A percentile compares a stretch with the other conserved stretches of the same genome.
These are phyloP conservation scores for Papilio machaon DNA, from an alignment of 1,140 invertebrate genomes.

Conservation along the genomic window DNA sequence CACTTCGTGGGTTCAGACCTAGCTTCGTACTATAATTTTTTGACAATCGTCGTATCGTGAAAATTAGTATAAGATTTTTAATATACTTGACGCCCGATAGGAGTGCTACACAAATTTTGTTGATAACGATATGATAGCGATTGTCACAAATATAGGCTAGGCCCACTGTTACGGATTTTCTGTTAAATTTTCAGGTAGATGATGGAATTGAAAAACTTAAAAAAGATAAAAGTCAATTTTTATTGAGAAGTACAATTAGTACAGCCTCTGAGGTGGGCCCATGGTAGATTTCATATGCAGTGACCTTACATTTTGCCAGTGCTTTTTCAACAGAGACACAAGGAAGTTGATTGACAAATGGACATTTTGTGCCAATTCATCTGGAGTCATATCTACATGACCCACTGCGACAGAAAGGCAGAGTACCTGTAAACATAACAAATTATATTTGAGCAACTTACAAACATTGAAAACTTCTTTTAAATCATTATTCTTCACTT, in stretches of 20 bases:
- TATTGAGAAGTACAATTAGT: conserved; percentile 86
- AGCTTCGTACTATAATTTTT: too few species aligned
- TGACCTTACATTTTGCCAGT: conserved; percentile 99
- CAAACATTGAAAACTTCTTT: conserved; percentile 24
- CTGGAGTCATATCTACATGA: conserved; percentile 97
- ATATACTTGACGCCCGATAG: too few species aligned
- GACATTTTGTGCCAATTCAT: conserved; percentile 98
- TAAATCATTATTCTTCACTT: too few species aligned
- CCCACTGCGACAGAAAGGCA: conserved; percentile 99
- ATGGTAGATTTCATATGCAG: conserved; percentile 99
- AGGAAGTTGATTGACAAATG: conserved; percentile 99
- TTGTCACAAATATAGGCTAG: too few species aligned
- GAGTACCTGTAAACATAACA: conserved; percentile 89
- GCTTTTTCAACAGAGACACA: conserved; percentile 99
- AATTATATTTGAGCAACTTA: conserved; percentile 36
- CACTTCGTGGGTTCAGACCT: too few species aligned
- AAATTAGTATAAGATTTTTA: too few species aligned
- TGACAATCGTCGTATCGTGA: too few species aligned
- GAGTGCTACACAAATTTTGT: too few species aligned
- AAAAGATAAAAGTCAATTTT: conserved; percentile 54
- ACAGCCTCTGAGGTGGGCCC: conserved; percentile 98
- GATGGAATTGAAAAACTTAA: conserved; percentile 27
- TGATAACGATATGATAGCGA: too few species aligned
- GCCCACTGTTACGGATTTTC: too few species aligned
- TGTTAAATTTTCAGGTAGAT: background rate